Percentiles rank a stretch among this genome's conserved stretches.
Conservation (phyloP, 2,113 vertebrate genomes). For the Saguinus imperator region DNA sequence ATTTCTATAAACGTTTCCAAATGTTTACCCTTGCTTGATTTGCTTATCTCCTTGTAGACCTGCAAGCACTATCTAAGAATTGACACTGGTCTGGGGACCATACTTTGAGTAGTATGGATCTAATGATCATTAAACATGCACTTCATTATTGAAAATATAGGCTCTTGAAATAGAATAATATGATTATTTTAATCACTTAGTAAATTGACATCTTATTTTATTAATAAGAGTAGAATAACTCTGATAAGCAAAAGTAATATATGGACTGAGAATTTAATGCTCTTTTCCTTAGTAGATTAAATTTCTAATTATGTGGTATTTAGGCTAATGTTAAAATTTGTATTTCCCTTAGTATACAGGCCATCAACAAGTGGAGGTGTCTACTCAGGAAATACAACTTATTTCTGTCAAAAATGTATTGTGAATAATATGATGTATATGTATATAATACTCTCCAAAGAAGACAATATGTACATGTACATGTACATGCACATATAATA, state of each 20-base stretch:
- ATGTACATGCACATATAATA: too few species aligned
- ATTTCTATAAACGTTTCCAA: not conserved
- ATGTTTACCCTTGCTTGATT: not conserved
- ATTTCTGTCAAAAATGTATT: slow-evolving; percentile 15
- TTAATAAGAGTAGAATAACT: not conserved
- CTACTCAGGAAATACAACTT: not conserved
- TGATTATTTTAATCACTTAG: not conserved
- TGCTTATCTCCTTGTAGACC: not conserved
- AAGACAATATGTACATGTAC: not conserved
- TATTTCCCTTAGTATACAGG: not conserved
- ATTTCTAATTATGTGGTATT: not conserved
- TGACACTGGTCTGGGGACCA: not conserved
- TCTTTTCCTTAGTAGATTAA: slow-evolving; percentile 11
- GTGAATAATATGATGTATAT: not conserved
- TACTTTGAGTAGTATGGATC: not conserved
- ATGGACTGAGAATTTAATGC: not conserved
- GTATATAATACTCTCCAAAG: not conserved
- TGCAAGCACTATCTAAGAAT: not conserved
- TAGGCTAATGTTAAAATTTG: slow-evolving; percentile 20
- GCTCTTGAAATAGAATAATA: not conserved
- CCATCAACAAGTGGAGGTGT: not conserved
- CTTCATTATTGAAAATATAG: not conserved
- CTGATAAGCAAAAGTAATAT: not conserved
- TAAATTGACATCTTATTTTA: slow-evolving; percentile 17
- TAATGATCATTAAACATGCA: not conserved